Percentiles rank a stretch among this genome's conserved stretches.
These are phyloP conservation scores for Setophaga petechia DNA, from an alignment of 2,113 vertebrate genomes.

Conservation along the genomic window DNA sequence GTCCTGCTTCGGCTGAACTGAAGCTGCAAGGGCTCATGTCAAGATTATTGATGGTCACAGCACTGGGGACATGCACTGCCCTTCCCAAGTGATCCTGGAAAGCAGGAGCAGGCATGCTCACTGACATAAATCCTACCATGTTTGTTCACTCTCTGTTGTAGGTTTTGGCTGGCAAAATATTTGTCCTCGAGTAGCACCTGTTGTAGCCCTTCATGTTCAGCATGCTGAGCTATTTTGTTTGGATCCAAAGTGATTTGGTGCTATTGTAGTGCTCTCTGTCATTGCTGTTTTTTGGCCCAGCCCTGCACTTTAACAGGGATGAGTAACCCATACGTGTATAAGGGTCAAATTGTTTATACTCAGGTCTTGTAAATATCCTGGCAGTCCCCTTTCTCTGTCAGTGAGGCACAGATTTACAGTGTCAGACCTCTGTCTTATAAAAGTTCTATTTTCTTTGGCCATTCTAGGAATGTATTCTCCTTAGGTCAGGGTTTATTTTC, in stretches of 20 bases:
- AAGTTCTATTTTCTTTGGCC: background rate
- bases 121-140: background rate
- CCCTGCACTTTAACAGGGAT: background rate
- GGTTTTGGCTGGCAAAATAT: conserved; percentile 29
- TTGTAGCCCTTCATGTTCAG: background rate
- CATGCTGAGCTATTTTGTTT: background rate
- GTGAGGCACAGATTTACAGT: background rate
- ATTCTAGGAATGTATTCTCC: background rate
- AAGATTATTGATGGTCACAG: background rate
- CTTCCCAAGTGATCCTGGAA: background rate
- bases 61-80: background rate
- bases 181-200: conserved; percentile 36
- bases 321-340: background rate
- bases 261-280: background rate
- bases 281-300: background rate
- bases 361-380: rapidly evolving
- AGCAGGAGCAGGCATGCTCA: background rate
- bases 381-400: background rate
- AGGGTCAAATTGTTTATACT: background rate
- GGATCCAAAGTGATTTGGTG: background rate
- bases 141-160: background rate
- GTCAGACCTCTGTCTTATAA: background rate
- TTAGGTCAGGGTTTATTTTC: background rate
- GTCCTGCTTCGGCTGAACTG: background rate
- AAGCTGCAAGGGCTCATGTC: background rate